Conservation (phyloP, 2,888 invertebrate species). For the Amiota minor region DNA sequence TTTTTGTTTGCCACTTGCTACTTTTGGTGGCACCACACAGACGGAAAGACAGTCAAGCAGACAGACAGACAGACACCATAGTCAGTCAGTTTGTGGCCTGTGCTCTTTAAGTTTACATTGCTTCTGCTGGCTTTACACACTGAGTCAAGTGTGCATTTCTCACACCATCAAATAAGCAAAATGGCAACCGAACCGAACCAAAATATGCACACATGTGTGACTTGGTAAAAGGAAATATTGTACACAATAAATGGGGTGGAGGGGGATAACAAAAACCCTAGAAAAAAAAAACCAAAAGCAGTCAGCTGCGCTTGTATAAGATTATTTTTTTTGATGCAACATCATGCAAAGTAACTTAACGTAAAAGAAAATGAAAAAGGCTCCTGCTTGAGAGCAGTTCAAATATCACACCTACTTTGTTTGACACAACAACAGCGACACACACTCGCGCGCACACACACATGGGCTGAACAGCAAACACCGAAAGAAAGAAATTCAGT, state of each 20-base stretch:
- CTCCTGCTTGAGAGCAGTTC: slow-evolving; percentile 61
- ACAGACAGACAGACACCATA: neutral
- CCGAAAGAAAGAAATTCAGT: too few relatives aligned
- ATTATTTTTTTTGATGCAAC: slow-evolving; percentile 10
- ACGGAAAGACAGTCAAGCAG: neutral
- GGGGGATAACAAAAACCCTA: neutral
- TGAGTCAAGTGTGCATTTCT: slow-evolving; percentile 27
- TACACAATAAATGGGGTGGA: slow-evolving; percentile 8
- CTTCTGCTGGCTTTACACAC: slow-evolving; percentile 27
- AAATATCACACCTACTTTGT: slow-evolving; percentile 63
- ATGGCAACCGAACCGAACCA: neutral
- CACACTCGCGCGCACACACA: neutral
- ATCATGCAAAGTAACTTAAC: slow-evolving; percentile 37
- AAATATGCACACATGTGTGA: neutral
- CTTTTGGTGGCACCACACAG: slow-evolving; percentile 5
- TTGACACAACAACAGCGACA: slow-evolving; percentile 10
- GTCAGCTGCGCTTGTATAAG: neutral
- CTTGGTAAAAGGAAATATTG: neutral
- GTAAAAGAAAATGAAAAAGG: slow-evolving; percentile 36
- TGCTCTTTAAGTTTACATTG: slow-evolving; percentile 13
- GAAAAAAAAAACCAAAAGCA: too few relatives aligned
- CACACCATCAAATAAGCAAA: slow-evolving; percentile 30
- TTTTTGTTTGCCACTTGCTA: neutral
- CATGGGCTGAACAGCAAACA: neutral
- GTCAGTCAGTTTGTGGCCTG: slow-evolving; percentile 1